Base-by-base conservation (phyloP, 1,140 invertebrate genomes). In the Aphelinus certus region DNA sequence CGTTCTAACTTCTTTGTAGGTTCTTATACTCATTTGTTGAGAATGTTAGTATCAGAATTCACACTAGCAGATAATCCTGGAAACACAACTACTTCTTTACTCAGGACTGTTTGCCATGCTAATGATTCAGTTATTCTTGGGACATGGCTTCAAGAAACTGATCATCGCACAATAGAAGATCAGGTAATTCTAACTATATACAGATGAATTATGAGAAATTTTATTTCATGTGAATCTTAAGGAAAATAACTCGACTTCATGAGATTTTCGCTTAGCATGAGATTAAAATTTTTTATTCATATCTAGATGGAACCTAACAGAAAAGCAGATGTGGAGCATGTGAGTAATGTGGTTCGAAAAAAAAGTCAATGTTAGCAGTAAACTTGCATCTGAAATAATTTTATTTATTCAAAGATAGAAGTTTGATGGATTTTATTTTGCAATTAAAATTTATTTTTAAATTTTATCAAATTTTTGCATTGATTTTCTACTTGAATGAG, bases 31-130 rank as follows among this genome's bases (percentile, higher is more conserved):
- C 93, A 94, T 85, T 88, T 98, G 45, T 86, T 99, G 67, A 91
- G 96, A 71, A 93, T 99, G 89, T 88, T 99, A n/a, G 97, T 99
- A 2, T 96, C 97, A 1, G 98, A 99, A 88, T 96, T 99, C 77
- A 99, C 97, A 0, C 88, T 98, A 42, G 94, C 96, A 45, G 98
- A 99, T 86, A 98, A 98, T 88, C 92, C 94, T 47, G 95, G 96
- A 42, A 98, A 98, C 83, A 98, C 96, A 26, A 97, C 97, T 0
- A 98, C 96, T 45, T 97, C 95, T 0, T 90, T 97, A 66, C 88
- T 98, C 48, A 90, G 95, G 63, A 91, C 91, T 58, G 92, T 97
- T 57, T 98, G 97, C 85, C 96, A 99, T 88, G 93, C 94, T 2
- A 94, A 97, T 81, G 95, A 98, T 85, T 94, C 94, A 0, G 94